Evolutionary conservation across 1,140 invertebrate species (phyloP).

Genomic region (Cydia splendana): DNA sequence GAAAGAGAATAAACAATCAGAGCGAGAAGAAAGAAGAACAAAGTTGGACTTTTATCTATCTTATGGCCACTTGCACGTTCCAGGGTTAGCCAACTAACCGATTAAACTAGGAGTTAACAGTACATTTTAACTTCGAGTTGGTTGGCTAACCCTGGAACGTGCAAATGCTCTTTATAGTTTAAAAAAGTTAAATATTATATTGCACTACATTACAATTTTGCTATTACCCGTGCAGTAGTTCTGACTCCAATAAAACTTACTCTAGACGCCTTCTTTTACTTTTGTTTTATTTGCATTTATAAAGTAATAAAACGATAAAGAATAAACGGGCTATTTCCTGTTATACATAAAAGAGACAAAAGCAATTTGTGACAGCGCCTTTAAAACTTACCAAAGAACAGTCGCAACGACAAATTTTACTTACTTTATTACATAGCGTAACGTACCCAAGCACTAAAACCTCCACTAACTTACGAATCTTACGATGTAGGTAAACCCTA

Average conservation of each 20-base stretch:
- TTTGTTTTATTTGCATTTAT: conserved; percentile 4
- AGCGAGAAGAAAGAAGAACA: neutral
- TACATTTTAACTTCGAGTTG: no score
- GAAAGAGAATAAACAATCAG: neutral
- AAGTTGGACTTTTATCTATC: neutral
- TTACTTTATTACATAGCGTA: neutral
- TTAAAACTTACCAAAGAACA: neutral
- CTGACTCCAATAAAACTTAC: conserved; percentile 19
- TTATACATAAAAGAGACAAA: conserved; percentile 2
- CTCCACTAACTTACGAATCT: neutral
- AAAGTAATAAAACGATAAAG: conserved; percentile 9
- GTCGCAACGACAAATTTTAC: neutral
- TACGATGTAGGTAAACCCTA: neutral
- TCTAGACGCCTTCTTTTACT: neutral
- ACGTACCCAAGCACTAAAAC: neutral
- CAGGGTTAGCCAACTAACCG: no score
- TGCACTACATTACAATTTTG: neutral
- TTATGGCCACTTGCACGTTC: neutral
- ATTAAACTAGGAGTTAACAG: no score
- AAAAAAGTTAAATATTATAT: neutral
- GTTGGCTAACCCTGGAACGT: no score
- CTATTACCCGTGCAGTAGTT: neutral
- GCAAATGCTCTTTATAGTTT: neutral
- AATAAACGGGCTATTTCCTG: neutral
- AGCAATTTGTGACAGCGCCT: neutral